Evolutionary conservation across 2,113 vertebrate genomes (phyloP), one percentile per base, ranked within the genome.

Genomic region (Perca flavescens): DNA sequence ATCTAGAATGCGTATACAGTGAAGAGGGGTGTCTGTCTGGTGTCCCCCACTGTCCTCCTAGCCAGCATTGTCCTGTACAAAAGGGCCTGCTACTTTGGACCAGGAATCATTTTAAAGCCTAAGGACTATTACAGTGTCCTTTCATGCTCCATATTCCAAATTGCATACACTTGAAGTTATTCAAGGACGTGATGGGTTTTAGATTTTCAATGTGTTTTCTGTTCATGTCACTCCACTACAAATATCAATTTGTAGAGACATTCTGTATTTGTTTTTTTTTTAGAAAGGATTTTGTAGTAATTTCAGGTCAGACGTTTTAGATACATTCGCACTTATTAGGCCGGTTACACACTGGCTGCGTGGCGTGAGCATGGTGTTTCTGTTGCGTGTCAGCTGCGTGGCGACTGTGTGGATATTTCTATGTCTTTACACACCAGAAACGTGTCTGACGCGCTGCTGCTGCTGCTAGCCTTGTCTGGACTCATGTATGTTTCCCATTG

Each of bases 21-120:
- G 65, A 62, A 47, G 21, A 67, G 13, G 13, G 62, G 2, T 75
- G 66, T 86, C 57, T 50, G 43, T 49, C 56, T 63, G 31, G 40
- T 58, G 36, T 28, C 11, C 50, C 64, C 21, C 36, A 8, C 68
- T 28, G 34, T 61, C 36, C 47, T 53, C 53, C 36, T 0, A 66
- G 66, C 13, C 61, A 13, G 16, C 14, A 9, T 53, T 60, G 46
- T 43, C 6, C 69, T 40, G n/a, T 14, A 36, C 13, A 28, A 14
- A 14, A 74, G 16, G 22, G 43, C 56, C 56, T 12, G 16, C 56
- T 69, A 57, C 57, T 52, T 31, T 50, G 14, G 19, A 46, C 61
- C n/a, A 5, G 52, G 31, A 50, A 49, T 58, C 53, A 19, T 67
- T 61, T 67, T 40, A 75, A 77, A 43, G 40, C 40, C 9, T 43